These are phyloP conservation scores for Nautilus pompilius DNA, from an alignment of 1,140 invertebrate genomes.

Conservation along the genomic window DNA sequence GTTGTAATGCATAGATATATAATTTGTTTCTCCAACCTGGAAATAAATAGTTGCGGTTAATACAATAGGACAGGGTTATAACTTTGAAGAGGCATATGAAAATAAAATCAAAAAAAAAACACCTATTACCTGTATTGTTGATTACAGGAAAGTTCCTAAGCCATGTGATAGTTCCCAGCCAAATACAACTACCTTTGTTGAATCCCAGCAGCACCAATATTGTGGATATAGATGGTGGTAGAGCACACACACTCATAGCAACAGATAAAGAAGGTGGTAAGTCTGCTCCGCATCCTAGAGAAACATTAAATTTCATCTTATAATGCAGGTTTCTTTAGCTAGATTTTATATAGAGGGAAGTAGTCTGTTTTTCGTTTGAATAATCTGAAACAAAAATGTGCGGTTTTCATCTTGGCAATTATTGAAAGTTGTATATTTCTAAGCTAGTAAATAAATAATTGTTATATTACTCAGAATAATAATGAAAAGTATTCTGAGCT, in stretches of 20 bases:
- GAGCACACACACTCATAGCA: constrained; percentile 80
- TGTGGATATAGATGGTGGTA: constrained; percentile 71
- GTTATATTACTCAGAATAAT: too few species aligned
- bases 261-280: constrained; percentile 69
- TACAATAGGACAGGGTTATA: too few species aligned
- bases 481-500: too few species aligned
- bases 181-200: constrained; percentile 70
- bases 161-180: constrained; percentile 71
- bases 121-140: constrained; percentile 7
- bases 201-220: constrained; percentile 55
- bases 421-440: too few species aligned
- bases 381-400: too few species aligned
- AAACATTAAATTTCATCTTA: not conserved
- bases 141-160: constrained; percentile 65
- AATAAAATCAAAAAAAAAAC: not conserved
- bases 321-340: too few species aligned
- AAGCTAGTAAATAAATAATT: too few species aligned
- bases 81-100: not conserved
- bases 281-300: not conserved
- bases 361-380: too few species aligned
- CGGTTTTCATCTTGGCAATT: too few species aligned
- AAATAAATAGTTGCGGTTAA: not conserved
- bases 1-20: not conserved
- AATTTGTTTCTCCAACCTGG: not conserved
- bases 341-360: too few species aligned